Base-by-base conservation (phyloP, 1,140 invertebrate species). In the Asbolus verrucosus region DNA sequence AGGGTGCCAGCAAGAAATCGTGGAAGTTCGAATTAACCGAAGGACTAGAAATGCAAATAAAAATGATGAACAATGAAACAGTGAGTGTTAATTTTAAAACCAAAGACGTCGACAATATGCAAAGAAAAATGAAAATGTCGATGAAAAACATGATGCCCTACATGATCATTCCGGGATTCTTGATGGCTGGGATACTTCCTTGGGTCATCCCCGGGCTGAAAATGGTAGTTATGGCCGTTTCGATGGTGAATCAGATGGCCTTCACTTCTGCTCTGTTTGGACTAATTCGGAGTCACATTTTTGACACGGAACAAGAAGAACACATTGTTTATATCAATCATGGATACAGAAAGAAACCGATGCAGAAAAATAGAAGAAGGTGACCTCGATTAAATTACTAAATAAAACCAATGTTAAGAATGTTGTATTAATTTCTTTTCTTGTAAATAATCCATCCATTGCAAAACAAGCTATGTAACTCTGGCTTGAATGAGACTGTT, bases 321-420 rank as follows among this genome's bases (percentile, higher is more conserved):
- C 77, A 80, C 46, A 72, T 81, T 11, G 54, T 81, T 30, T 81
- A 81, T 66, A 65, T 80, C 6, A 81, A 81, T 76, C 68, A 78
- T 65, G 80, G 80, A 5, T 81, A 80, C 67, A 73, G 76, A 15
- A 74, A n/a, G 9, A 54, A 54, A 54, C 19, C 15, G 6, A 4
- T 9, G 18, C 15, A 19, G 1, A 4, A 15, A 0, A 16, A 46
- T 46, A n/a, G 18, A 46, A 16, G 18, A 4, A 46, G 41, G 41
- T 46, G 41, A 46, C 41, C 14, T n/a, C 6, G 21, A 46, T n/a
- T 18, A 3, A 9, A 8, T 8, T 1, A 46, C n/a, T 46, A 19
- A 5, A 46, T 8, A 30, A 5, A 30, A 30, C 4, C 27, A n/a
- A n/a, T n/a, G n/a, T n/a, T n/a, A n/a, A n/a, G 27, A 30, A 30